Evolutionary conservation across 2,113 vertebrate genomes (phyloP), one percentile per base, ranked within the genome.

Genomic region (Trinectes maculatus): DNA sequence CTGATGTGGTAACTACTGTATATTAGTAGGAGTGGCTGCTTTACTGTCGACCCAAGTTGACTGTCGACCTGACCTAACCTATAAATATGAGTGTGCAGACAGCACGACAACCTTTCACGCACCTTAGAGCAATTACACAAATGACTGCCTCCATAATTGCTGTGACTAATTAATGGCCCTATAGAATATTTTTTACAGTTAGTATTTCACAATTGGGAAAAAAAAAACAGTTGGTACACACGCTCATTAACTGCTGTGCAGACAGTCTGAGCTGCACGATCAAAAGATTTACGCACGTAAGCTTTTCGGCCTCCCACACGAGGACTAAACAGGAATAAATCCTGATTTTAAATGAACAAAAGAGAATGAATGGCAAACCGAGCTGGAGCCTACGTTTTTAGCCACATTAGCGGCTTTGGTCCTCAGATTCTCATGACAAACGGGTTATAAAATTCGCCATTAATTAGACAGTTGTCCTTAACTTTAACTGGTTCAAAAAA

Each of bases 71-170:
- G n/a, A n/a, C n/a, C n/a, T 59, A 62, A 72, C 44, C 42, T 79
- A 60, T 64, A 68, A 58, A 61, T 76, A 66, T 59, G 68, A 56
- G 49, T 57, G 37, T 66, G 64, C 75, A 86, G 76, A 87, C 86
- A 65, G 46, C 9, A 39, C 77, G 65, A 71, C 68, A 77, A 73
- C 64, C 49, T 79, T 82, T 68, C 67, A 56, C 78, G 80, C 85
- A 85, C 85, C 68, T 84, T 58, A 33, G 33, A 60, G 84, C 78
- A 82, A 86, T 89, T 87, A 79, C 11, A 67, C 52, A 77, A 74
- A 85, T 90, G 82, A 80, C 64, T 53, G 67, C 67, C 80, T 72
- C 53, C 74, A 3, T 77, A 78, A 77, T 81, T 65, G 74, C 33
- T 39, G 42, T 22, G 52, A 15, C 42, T 74, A 63, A 85, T 86